Evolutionary conservation across 2,113 vertebrate species (phyloP), one percentile per base, ranked within the genome.

Genomic region (Polypterus senegalus): DNA sequence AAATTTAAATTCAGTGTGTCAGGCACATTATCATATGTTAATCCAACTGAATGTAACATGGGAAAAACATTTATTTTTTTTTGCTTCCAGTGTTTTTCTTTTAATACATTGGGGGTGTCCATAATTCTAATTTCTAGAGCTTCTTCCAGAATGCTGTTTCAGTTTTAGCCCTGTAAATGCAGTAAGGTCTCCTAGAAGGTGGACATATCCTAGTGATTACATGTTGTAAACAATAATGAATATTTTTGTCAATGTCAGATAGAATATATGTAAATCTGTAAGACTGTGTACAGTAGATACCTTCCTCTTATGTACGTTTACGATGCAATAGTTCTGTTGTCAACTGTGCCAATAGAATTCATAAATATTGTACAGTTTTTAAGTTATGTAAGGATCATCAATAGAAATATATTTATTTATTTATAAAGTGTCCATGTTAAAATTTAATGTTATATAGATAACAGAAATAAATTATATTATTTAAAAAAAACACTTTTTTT

Each of bases 341-440:
- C 77, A 87, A 78, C 71, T 73, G 71, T 72, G 61, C 74, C 76
- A 70, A 69, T 82, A 61, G 61, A 83, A 83, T 81, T 85, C 74
- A 79, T 65, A 64, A 73, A 72, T 10, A 62, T 48, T 70, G 70
- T 77, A 69, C 80, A 57, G 61, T 68, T 77, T 80, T 66, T 76
- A 51, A 54, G 80, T 83, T 81, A 80, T 72, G 82, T 85, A 66
- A 71, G 47, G 72, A 69, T 66, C 68, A 73, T 74, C 67, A 80
- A 65, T 79, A 73, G 74, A 86, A 86, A 83, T 84, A 71, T 47
- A 3, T 88, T 83, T 86, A 89, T 91, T 88, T 91, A 90, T 84
- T 88, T 77, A 90, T 79, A 73, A 84, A 67, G 74, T 78, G 66
- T 79, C 63, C 66, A 80, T 70, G 76, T 65, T 63, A 77, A 66